These are phyloP conservation scores for Triplophysa rosa DNA, from an alignment of 2,113 vertebrate genomes.

Conservation along the genomic window DNA sequence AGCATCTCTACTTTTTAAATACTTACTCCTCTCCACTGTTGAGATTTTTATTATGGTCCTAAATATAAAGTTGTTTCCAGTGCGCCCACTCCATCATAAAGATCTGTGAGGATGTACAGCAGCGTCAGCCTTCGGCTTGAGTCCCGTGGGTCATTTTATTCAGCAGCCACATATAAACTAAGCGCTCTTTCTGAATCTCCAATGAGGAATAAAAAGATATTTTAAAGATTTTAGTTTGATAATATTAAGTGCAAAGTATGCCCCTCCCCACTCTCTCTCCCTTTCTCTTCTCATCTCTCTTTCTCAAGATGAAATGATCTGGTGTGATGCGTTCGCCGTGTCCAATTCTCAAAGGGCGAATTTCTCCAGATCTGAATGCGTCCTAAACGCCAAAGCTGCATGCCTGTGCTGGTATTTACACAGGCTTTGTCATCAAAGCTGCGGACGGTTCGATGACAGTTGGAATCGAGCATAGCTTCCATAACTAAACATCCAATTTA, in stretches of 20 bases:
- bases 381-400: not conserved
- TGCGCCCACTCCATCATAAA: constrained; percentile 24
- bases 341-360: constrained; percentile 26
- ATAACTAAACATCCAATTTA: constrained; percentile 56
- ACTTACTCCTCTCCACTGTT: no score
- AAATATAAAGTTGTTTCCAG: constrained; percentile 24
- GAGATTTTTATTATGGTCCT: not conserved
- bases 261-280: not conserved
- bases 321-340: not conserved
- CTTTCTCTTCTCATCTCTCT: not conserved
- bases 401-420: constrained; percentile 34
- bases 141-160: constrained; percentile 38
- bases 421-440: constrained; percentile 32
- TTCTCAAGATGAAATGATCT: not conserved
- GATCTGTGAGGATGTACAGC: constrained; percentile 21
- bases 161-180: constrained; percentile 36
- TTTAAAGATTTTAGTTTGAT: constrained; percentile 28
- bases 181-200: constrained; percentile 26
- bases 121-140: constrained; percentile 13
- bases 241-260: constrained; percentile 15
- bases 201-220: constrained; percentile 20
- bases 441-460: constrained; percentile 41
- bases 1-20: no score
- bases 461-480: constrained; percentile 33
- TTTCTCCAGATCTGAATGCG: constrained; percentile 1